Percentiles rank a stretch among this genome's conserved stretches.
phyloP scores from a whole-genome alignment of 2,113 vertebrate species.

The Sterrhoptilus dennistouni region DNA sequence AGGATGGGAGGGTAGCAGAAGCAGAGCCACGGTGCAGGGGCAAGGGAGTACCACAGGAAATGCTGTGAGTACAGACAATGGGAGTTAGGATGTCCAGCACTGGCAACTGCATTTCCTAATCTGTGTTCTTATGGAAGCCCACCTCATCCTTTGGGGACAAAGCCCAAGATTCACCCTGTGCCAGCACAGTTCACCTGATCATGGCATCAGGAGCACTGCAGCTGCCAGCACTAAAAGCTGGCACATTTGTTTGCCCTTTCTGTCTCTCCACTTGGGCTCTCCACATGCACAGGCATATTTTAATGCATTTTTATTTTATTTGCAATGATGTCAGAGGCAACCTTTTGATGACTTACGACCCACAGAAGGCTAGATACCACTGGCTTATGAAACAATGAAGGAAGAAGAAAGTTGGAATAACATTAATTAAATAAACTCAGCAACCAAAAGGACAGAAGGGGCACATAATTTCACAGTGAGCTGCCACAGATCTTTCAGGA shows the following conservation, averaged over 20 bases:
- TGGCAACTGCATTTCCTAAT: neutral
- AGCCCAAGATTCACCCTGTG: neutral
- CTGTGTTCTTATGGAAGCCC: neutral
- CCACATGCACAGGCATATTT: neutral
- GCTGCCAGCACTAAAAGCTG: neutral
- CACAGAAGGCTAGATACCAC: neutral
- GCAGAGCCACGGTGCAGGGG: neutral
- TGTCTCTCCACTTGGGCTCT: neutral
- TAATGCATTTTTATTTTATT: neutral
- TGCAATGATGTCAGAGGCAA: slow-evolving; percentile 1
- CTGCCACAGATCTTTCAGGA: neutral
- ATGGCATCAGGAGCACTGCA: accelerated
- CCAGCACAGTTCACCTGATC: neutral
- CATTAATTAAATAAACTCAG: neutral
- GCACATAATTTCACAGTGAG: neutral
- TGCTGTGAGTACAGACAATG: accelerated
- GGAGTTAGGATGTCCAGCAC: accelerated
- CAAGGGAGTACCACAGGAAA: neutral
- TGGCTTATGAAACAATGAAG: neutral
- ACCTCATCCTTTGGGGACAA: neutral
- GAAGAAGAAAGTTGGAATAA: neutral
- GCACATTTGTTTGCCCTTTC: neutral
- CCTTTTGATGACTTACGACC: slow-evolving; percentile 51
- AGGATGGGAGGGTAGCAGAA: neutral
- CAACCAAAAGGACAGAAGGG: neutral